Percentiles rank a stretch among this genome's conserved stretches.
phyloP scores from a whole-genome alignment of 2,113 vertebrate species.

The Triplophysa rosa region DNA sequence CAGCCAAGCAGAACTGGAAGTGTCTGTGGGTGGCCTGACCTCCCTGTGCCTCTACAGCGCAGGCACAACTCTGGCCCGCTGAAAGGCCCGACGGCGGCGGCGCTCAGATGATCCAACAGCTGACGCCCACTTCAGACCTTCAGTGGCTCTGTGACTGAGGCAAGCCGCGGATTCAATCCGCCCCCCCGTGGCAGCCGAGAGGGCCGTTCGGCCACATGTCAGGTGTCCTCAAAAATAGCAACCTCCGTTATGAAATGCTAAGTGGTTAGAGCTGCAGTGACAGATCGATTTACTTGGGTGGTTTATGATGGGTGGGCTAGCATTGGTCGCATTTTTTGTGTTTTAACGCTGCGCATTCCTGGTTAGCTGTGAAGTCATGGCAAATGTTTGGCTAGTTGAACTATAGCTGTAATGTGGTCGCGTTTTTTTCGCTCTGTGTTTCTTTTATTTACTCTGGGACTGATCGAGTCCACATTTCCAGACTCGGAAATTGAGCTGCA shows the following conservation, averaged over 20 bases:
- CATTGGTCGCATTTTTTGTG: conserved; percentile 42
- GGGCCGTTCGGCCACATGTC: conserved; percentile 46
- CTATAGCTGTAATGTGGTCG: not conserved
- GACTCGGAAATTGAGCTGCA: conserved; percentile 24
- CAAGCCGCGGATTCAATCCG: not conserved
- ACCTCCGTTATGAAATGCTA: conserved; percentile 18
- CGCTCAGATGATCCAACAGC: conserved; percentile 42
- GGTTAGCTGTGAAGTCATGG: conserved; percentile 18
- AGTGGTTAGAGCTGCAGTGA: conserved; percentile 34
- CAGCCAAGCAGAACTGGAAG: conserved; percentile 54
- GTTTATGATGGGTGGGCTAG: conserved; percentile 35
- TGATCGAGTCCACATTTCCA: conserved; percentile 12
- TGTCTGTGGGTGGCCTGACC: conserved; percentile 59
- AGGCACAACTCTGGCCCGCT: conserved; percentile 13
- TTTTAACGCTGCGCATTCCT: not conserved
- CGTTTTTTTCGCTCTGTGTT: conserved; percentile 24
- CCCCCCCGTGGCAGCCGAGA: not conserved
- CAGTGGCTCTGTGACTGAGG: conserved; percentile 21
- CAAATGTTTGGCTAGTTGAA: conserved; percentile 23
- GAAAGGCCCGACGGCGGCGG: conserved; percentile 22
- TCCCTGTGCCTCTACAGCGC: conserved; percentile 40
- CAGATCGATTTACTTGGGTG: conserved; percentile 46
- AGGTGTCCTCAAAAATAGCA: conserved; percentile 32
- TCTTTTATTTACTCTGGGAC: conserved; percentile 24
- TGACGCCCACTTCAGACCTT: conserved; percentile 41